phyloP scores from a whole-genome alignment of 2,797 vertebrate species.

The Lepilemur ruficaudatus region DNA sequence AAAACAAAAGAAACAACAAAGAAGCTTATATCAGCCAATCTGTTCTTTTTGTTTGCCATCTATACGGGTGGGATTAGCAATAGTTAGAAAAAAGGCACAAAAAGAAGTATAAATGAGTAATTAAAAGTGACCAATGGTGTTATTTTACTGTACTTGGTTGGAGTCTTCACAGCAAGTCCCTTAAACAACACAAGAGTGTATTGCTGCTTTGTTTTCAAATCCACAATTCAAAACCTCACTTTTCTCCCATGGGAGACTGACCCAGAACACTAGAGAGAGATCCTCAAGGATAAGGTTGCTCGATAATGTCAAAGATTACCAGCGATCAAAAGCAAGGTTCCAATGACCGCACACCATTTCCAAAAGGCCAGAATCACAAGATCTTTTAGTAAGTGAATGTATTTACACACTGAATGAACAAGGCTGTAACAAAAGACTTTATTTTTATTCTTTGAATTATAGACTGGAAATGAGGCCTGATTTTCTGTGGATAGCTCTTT shows the following conservation, averaged over 20 bases:
- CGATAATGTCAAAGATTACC: slow-evolving; percentile 68
- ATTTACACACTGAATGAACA: slow-evolving; percentile 70
- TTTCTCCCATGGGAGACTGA: slow-evolving; percentile 66
- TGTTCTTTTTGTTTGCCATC: slow-evolving; percentile 44
- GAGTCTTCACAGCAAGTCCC: slow-evolving; percentile 60
- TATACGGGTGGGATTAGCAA: not conserved
- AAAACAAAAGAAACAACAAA: slow-evolving; percentile 34
- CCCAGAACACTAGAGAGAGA: slow-evolving; percentile 60
- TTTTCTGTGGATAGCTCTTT: not conserved
- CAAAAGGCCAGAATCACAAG: slow-evolving; percentile 69
- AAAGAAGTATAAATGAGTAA: slow-evolving; percentile 41
- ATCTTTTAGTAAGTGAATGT: slow-evolving; percentile 53
- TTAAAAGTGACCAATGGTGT: slow-evolving; percentile 60
- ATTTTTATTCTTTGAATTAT: slow-evolving; percentile 50
- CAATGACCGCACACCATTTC: slow-evolving; percentile 68
- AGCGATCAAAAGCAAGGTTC: slow-evolving; percentile 76
- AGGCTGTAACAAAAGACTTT: slow-evolving; percentile 36
- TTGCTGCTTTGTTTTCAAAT: slow-evolving; percentile 63
- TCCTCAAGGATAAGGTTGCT: slow-evolving; percentile 56
- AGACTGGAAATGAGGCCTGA: slow-evolving; percentile 44
- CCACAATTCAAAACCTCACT: slow-evolving; percentile 39
- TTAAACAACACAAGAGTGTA: slow-evolving; percentile 54
- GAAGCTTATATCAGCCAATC: not conserved
- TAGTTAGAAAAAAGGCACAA: not conserved
- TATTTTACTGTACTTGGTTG: slow-evolving; percentile 62